These are phyloP conservation scores for Hartigia nigra DNA, from an alignment of 2,888 invertebrate genomes.

Conservation along the genomic window DNA sequence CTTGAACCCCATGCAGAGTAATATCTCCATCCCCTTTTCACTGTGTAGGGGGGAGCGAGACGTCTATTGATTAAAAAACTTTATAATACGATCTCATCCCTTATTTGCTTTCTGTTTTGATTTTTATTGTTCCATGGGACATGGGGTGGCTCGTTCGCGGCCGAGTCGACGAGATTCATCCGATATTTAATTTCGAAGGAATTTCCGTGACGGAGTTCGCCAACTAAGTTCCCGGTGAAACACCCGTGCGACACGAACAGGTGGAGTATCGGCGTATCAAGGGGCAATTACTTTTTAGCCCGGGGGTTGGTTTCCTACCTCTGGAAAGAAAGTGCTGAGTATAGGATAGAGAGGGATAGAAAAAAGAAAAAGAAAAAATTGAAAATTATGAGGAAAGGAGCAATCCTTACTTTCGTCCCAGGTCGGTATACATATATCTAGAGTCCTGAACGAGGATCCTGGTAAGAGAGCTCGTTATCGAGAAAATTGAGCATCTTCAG, in stretches of 20 bases:
- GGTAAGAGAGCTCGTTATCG: slow-evolving; percentile 5
- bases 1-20: not conserved
- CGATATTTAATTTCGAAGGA: slow-evolving; percentile 58
- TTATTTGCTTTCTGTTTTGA: slow-evolving; percentile 57
- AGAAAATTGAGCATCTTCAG: not conserved
- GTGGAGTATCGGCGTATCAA: slow-evolving; percentile 49
- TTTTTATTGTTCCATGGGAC: slow-evolving; percentile 43
- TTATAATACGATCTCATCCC: slow-evolving; percentile 56
- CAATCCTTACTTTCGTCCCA: not conserved
- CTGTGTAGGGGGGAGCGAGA: slow-evolving; percentile 20
- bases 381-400: not conserved
- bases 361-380: not conserved
- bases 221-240: slow-evolving; percentile 43
- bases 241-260: slow-evolving; percentile 45
- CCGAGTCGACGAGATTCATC: slow-evolving; percentile 18
- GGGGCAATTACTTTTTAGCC: slow-evolving; percentile 48
- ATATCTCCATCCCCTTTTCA: slow-evolving; percentile 9
- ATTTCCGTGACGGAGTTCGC: slow-evolving; percentile 38
- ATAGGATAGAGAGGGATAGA: not conserved
- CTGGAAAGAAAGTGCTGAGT: not conserved
- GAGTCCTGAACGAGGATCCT: not conserved
- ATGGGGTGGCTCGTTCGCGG: not conserved
- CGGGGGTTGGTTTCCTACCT: slow-evolving; percentile 25
- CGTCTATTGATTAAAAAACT: slow-evolving; percentile 61
- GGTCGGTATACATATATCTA: not conserved